Percentiles rank a stretch among this genome's conserved stretches.
Conservation (phyloP, 2,888 invertebrate species). For the Nasonia oneida region DNA sequence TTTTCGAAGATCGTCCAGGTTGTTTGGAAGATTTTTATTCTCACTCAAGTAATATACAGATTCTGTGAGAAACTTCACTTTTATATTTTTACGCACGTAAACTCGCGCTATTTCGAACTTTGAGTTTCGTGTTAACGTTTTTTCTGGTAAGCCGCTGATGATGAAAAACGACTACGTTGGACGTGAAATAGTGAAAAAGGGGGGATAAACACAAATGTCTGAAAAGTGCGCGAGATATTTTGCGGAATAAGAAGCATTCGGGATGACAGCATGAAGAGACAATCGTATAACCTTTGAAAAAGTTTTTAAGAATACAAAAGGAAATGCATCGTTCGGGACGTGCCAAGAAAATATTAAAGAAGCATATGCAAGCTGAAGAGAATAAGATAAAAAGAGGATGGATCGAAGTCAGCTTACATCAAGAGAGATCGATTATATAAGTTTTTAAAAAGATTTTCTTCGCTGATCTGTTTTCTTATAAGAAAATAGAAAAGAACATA, state of each 20-base stretch:
- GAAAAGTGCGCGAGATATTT: not conserved
- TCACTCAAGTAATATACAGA: not conserved
- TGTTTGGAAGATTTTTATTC: not conserved
- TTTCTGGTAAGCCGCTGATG: not conserved
- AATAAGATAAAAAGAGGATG: conserved; percentile 41
- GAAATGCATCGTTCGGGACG: no score
- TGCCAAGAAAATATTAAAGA: no score
- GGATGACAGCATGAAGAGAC: not conserved
- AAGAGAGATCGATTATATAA: conserved; percentile 30
- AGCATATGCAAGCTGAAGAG: no score
- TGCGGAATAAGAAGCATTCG: not conserved
- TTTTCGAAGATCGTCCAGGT: not conserved
- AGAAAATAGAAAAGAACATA: not conserved
- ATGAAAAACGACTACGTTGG: no score
- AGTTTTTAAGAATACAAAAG: not conserved
- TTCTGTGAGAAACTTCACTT: no score
- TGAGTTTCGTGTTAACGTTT: not conserved
- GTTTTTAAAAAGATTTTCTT: not conserved
- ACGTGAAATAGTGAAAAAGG: not conserved
- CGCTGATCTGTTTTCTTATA: not conserved
- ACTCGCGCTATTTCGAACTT: no score
- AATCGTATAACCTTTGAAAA: conserved; percentile 3
- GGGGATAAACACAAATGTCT: not conserved
- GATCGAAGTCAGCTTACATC: conserved; percentile 50
- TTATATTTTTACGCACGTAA: no score